Base-by-base conservation (phyloP, 1,140 invertebrate species). In the Drosophila jambulina region DNA sequence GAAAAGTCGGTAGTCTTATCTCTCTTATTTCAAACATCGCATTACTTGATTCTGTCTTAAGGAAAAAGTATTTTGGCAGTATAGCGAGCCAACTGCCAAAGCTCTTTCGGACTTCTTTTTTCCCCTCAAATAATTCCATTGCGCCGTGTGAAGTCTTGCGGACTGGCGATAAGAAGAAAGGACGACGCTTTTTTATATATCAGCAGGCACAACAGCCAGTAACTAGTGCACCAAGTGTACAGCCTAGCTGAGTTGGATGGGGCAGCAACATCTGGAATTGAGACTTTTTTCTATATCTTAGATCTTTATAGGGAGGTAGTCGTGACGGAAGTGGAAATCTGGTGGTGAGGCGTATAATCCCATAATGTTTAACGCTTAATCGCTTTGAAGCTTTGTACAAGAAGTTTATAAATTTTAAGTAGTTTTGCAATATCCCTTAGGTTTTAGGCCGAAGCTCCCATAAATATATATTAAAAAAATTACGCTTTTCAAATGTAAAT, bases 91-190 rank as follows among this genome's bases (percentile, higher is more conserved):
- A 49, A 36, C 45, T 65, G 27, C 25, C 54, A n/a, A 23, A 36
- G 53, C 9, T 57, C 21, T 32, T 51, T 38, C 25, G 32, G 25
- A 27, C 32, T 23, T 21, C 15, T 23, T 17, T 17, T 23, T 49
- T 13, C 15, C 45, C 48, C 29, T 56, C 46, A 69, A 59, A 78
- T 57, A 45, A 57, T 60, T 74, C 25, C 54, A 53, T 56, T 56
- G 34, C 23, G n/a, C 48, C n/a, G 65, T 67, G 83, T 87, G 84
- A 88, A 87, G 84, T 88, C 84, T 87, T 88, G 84, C 80, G 77
- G 32, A 49, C 56, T 65, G 64, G 62, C 72, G 84, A 87, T 87
- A 87, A 90, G 80, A 19, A 76, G 40, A 72, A n/a, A 65, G 43
- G 67, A 65, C 58, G 51, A 70, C 72, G 58, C 29, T 43, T 63